Percentiles rank a stretch among this genome's conserved stretches.
Conservation (phyloP, 1,140 invertebrate genomes). For the Berghia stephanieae region DNA sequence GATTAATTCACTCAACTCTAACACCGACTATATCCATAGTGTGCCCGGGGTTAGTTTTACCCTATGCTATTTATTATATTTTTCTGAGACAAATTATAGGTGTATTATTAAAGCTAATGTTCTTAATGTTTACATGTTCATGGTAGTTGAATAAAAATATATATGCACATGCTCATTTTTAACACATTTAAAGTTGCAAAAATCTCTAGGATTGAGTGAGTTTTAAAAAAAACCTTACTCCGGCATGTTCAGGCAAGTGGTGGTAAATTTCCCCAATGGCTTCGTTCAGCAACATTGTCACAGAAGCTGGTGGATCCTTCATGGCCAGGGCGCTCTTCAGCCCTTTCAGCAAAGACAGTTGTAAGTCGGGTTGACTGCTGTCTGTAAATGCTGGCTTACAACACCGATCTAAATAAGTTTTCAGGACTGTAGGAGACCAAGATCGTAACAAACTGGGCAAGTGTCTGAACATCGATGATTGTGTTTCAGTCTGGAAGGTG, state of each 20-base stretch:
- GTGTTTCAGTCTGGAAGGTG: conserved; percentile 29
- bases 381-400: conserved; percentile 38
- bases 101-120: too few species aligned
- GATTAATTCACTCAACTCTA: conserved; percentile 4
- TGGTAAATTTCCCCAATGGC: conserved; percentile 41
- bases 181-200: too few species aligned
- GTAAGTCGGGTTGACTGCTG: background rate
- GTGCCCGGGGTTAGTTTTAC: too few species aligned
- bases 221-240: conserved; percentile 17
- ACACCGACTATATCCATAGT: too few species aligned
- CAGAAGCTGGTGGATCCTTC: conserved; percentile 51
- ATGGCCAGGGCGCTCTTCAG: conserved; percentile 47
- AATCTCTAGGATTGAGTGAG: too few species aligned
- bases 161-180: conserved; percentile 28
- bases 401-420: conserved; percentile 41
- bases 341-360: conserved; percentile 44
- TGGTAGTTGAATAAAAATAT: conserved; percentile 23
- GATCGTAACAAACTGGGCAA: conserved; percentile 41
- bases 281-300: conserved; percentile 44
- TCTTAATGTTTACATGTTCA: too few species aligned
- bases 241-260: conserved; percentile 8
- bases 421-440: conserved; percentile 35
- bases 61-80: too few species aligned
- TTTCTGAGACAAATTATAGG: too few species aligned
- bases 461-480: conserved; percentile 22